Evolutionary conservation across 2,888 invertebrate species (phyloP).

Genomic region (Acanthopleura granulata): DNA sequence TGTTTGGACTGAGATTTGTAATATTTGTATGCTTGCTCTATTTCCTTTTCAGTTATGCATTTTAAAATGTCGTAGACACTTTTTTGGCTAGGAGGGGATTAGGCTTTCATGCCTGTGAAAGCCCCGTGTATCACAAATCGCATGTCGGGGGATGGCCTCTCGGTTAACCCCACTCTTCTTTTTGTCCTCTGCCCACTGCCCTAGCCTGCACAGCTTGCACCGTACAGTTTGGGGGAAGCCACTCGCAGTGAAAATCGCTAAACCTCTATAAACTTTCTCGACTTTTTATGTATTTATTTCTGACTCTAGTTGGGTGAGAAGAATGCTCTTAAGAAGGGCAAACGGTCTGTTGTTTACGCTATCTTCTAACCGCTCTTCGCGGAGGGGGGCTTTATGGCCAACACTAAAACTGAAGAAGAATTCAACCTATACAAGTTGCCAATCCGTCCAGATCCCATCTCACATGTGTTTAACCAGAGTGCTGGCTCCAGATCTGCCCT

Average conservation of each 20-base stretch:
- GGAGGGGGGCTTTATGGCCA: neutral
- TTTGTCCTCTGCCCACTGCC: neutral
- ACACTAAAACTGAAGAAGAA: neutral
- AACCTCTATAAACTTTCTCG: conserved; percentile 17
- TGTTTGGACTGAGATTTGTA: conserved; percentile 6
- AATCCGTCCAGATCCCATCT: neutral
- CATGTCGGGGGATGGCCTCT: neutral
- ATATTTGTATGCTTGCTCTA: conserved; percentile 15
- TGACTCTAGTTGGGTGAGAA: conserved; percentile 14
- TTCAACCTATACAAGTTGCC: neutral
- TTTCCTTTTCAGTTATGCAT: conserved; percentile 18
- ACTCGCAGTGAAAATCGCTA: conserved; percentile 12
- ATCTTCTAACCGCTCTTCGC: neutral
- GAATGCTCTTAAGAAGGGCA: conserved; percentile 14
- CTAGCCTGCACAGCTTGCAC: neutral
- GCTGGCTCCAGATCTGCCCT: neutral
- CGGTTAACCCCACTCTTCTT: neutral
- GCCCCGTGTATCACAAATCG: neutral
- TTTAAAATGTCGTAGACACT: conserved; percentile 3
- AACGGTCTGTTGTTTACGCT: neutral
- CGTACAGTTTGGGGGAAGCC: neutral
- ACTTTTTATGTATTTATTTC: conserved; percentile 20
- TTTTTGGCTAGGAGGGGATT: conserved; percentile 3
- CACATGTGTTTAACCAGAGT: conserved; percentile 2
- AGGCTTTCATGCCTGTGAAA: neutral